Percentiles rank a stretch among this genome's conserved stretches.
These are phyloP conservation scores for Gyrodactylus salaris DNA, from an alignment of 1,140 invertebrate species.

Conservation along the genomic window DNA sequence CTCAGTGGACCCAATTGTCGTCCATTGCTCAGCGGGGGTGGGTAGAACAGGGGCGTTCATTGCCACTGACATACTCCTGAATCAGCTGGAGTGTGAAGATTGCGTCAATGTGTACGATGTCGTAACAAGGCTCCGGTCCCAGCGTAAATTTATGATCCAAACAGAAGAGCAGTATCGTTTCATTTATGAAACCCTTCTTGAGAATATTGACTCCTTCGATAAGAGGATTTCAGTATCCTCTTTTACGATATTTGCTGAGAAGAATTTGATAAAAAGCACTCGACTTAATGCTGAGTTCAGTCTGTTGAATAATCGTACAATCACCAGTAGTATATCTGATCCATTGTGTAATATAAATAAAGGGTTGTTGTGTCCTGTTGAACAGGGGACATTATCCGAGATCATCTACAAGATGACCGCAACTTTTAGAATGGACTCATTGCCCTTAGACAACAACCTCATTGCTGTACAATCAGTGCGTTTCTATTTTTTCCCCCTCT, in stretches of 20 bases:
- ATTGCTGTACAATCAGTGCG: no score
- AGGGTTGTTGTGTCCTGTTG: not conserved
- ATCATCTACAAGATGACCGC: not conserved
- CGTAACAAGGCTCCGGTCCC: slow-evolving; percentile 60
- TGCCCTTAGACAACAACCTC: no score
- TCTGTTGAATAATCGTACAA: not conserved
- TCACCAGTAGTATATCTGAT: not conserved
- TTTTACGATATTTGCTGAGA: not conserved
- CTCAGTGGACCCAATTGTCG: slow-evolving; percentile 59
- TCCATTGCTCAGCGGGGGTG: slow-evolving; percentile 36
- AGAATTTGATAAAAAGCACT: not conserved
- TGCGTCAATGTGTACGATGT: slow-evolving; percentile 82
- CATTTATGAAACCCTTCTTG: slow-evolving; percentile 37
- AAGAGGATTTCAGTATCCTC: not conserved
- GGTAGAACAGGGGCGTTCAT: slow-evolving; percentile 64
- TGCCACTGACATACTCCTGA: slow-evolving; percentile 76
- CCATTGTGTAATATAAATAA: not conserved
- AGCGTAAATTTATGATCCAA: slow-evolving; percentile 30
- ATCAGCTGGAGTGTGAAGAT: slow-evolving; percentile 41
- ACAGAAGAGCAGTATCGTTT: slow-evolving; percentile 92
- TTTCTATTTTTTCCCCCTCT: no score
- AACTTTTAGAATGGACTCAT: not conserved
- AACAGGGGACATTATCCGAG: not conserved
- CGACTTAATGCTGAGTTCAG: not conserved
- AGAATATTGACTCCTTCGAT: not conserved